Evolutionary conservation across 2,888 invertebrate genomes (phyloP).

Genomic region (Hemithea aestivaria): DNA sequence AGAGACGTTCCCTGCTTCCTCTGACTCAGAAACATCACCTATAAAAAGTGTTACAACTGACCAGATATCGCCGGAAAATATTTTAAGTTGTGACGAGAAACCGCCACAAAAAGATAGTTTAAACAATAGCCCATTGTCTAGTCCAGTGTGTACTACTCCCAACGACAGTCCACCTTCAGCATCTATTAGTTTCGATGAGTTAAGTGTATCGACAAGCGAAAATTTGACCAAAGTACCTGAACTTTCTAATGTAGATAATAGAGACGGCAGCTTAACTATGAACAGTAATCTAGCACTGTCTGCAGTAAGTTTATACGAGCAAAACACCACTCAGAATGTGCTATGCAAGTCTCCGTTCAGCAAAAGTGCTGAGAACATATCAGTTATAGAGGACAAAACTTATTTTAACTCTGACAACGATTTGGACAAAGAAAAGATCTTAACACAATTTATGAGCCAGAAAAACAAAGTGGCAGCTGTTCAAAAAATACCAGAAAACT

Average conservation of each 20-base stretch:
- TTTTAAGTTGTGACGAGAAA: constrained; percentile 1
- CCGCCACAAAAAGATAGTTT: constrained; percentile 3
- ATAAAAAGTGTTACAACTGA: constrained; percentile 29
- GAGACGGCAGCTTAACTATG: no score
- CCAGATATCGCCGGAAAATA: constrained; percentile 11
- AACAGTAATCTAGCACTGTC: constrained; percentile 46
- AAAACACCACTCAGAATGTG: constrained; percentile 28
- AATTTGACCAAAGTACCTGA: constrained; percentile 30
- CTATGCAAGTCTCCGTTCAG: constrained; percentile 47
- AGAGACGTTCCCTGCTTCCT: constrained; percentile 32
- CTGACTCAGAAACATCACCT: constrained; percentile 42
- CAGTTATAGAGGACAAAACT: constrained; percentile 26
- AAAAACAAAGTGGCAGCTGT: constrained; percentile 55
- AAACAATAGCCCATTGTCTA: constrained; percentile 31
- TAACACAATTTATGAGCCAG: constrained; percentile 52
- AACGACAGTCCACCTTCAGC: constrained; percentile 31
- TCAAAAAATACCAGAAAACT: constrained; percentile 45
- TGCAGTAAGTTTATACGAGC: constrained; percentile 53
- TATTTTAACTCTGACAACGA: constrained; percentile 35
- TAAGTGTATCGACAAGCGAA: constrained; percentile 24
- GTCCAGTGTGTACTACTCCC: constrained; percentile 35
- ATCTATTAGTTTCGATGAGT: constrained; percentile 27
- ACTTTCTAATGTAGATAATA: constrained; percentile 15
- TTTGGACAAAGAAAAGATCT: constrained; percentile 52
- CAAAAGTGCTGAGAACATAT: constrained; percentile 62